Conservation (phyloP, 2,113 vertebrate species). For the Cacatua alba region DNA sequence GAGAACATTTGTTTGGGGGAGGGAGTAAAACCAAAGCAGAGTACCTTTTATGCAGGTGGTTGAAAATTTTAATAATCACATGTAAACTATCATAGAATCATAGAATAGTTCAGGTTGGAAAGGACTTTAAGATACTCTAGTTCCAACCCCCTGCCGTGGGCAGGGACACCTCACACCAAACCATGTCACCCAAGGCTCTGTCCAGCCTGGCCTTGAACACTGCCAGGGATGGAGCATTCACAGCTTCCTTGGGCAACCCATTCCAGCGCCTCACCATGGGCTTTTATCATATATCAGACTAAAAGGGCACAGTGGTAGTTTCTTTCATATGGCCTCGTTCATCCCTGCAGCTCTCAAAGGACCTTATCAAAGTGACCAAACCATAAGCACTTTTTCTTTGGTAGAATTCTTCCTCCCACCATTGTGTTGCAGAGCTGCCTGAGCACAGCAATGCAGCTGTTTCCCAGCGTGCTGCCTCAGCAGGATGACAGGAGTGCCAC, state of each 20-base stretch:
- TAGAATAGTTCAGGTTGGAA: too few relatives aligned
- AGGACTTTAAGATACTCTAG: too few relatives aligned
- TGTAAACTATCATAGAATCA: not conserved
- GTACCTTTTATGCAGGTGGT: not conserved
- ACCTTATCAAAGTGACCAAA: not conserved
- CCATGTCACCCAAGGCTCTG: too few relatives aligned
- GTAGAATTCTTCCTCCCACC: not conserved
- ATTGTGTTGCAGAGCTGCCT: not conserved
- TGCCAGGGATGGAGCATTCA: too few relatives aligned
- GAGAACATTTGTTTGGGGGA: not conserved
- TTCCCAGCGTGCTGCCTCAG: accelerated
- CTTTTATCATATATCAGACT: not conserved
- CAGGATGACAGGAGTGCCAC: constrained; percentile 22
- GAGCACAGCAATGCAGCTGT: not conserved
- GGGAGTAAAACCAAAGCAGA: not conserved
- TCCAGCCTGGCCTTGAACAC: too few relatives aligned
- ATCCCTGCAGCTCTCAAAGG: not conserved
- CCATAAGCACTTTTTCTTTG: not conserved
- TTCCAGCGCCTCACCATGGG: not conserved
- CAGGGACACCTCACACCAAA: too few relatives aligned
- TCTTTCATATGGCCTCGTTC: not conserved
- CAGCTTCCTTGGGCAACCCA: too few relatives aligned
- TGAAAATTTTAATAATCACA: not conserved
- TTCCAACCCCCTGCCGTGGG: too few relatives aligned
- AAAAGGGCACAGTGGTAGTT: not conserved